These are phyloP conservation scores for Mythimna impura DNA, from an alignment of 2,888 invertebrate species.

Conservation along the genomic window DNA sequence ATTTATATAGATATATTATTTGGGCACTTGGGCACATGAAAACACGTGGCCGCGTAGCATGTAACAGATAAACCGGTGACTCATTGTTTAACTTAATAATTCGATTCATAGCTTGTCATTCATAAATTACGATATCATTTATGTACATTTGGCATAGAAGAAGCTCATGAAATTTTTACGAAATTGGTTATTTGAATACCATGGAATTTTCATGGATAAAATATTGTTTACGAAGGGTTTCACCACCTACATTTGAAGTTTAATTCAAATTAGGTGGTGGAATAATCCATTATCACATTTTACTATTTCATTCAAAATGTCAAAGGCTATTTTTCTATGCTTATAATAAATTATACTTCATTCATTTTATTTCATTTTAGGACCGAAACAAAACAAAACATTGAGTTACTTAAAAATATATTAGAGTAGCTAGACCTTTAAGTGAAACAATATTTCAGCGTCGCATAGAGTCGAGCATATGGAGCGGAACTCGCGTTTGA, in stretches of 20 bases:
- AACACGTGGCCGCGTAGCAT: conserved; percentile 2
- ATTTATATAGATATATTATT: neutral
- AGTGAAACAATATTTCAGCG: conserved; percentile 8
- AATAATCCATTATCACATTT: conserved; percentile 28
- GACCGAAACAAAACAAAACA: neutral
- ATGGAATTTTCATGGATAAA: neutral
- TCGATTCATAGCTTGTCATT: conserved; percentile 16
- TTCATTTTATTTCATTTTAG: neutral
- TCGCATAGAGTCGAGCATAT: conserved; percentile 28
- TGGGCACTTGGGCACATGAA: neutral
- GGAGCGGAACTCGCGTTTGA: conserved; percentile 44
- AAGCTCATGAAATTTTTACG: conserved; percentile 3
- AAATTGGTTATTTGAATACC: neutral
- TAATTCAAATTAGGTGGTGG: conserved; percentile 18
- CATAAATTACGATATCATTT: conserved; percentile 18
- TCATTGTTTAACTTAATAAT: conserved; percentile 1
- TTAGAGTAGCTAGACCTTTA: neutral
- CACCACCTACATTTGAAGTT: neutral
- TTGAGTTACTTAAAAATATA: neutral
- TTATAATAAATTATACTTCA: neutral
- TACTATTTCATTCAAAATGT: conserved; percentile 25
- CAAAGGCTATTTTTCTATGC: conserved; percentile 1
- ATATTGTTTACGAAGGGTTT: conserved; percentile 1
- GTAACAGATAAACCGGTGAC: neutral
- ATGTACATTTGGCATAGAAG: neutral